These are phyloP conservation scores for Pristionchus pacificus DNA, from an alignment of 1,140 invertebrate species.

Conservation along the genomic window DNA sequence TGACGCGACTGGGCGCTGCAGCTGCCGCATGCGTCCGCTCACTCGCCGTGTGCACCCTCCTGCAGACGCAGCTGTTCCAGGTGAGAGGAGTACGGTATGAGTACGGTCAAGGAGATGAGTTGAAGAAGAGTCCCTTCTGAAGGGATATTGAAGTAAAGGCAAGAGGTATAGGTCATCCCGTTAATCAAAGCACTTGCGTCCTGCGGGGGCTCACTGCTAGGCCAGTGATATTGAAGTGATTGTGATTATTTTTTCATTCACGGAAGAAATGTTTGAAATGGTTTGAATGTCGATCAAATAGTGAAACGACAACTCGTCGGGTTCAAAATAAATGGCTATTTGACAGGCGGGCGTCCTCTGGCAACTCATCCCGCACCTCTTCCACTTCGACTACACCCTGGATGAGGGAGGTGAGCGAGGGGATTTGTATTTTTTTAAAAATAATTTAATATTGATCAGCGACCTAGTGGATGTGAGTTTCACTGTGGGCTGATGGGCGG, in stretches of 20 bases:
- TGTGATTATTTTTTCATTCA: constrained; percentile 1
- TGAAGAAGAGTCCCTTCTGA: no score
- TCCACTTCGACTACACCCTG: constrained; percentile 93
- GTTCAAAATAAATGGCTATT: neutral
- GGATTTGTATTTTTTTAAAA: neutral
- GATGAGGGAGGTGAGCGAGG: constrained; percentile 76
- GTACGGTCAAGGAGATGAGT: no score
- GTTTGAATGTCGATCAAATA: no score
- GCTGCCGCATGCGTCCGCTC: constrained; percentile 80
- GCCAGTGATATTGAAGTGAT: no score
- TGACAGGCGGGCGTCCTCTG: constrained; percentile 74
- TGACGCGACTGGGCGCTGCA: constrained; percentile 73
- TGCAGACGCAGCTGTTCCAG: constrained; percentile 84
- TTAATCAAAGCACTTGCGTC: no score
- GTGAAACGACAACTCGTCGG: neutral
- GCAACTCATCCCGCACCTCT: constrained; percentile 83
- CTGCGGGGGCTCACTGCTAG: no score
- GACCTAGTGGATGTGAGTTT: no score
- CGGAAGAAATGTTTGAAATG: no score
- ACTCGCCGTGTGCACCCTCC: constrained; percentile 73
- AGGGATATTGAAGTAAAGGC: no score
- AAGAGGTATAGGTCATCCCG: no score
- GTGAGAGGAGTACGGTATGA: neutral
- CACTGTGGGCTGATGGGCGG: no score
- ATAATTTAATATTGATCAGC: neutral